These are phyloP conservation scores for Montipora sp. DNA, from an alignment of 64 coral and sea anemone species.

Conservation along the genomic window DNA sequence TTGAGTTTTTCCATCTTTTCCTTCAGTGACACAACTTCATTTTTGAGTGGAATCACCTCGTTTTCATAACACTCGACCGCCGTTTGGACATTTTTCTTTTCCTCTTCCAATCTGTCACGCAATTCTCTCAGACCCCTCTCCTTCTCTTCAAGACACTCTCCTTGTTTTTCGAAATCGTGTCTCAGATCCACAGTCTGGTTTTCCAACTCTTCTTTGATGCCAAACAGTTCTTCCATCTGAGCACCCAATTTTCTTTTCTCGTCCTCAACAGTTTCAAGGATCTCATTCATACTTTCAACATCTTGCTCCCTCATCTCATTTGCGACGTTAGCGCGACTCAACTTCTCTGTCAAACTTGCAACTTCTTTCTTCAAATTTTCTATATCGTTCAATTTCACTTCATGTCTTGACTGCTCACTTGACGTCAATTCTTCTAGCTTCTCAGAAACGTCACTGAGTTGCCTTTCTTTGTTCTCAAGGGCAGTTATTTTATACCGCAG, in stretches of 20 bases:
- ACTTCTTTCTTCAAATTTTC: slow-evolving; percentile 26
- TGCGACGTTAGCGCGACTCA: background rate
- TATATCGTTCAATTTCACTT: background rate
- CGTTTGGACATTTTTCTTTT: background rate
- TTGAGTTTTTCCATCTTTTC: slow-evolving; percentile 41
- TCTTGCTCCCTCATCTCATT: slow-evolving; percentile 34
- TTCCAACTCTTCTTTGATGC: background rate
- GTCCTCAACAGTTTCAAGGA: background rate
- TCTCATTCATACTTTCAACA: background rate
- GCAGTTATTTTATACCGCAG: background rate
- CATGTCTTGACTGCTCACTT: slow-evolving; percentile 34
- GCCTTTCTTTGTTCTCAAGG: slow-evolving; percentile 46
- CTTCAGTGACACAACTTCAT: slow-evolving; percentile 21
- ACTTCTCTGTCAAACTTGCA: slow-evolving; percentile 9
- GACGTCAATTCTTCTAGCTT: background rate
- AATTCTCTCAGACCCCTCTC: background rate
- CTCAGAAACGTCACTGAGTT: slow-evolving; percentile 17
- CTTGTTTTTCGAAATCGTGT: slow-evolving; percentile 3
- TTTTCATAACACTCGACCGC: slow-evolving; percentile 6
- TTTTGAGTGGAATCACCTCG: slow-evolving; percentile 30
- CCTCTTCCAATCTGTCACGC: slow-evolving; percentile 4
- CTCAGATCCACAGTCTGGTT: slow-evolving; percentile 24
- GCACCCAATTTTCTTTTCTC: slow-evolving; percentile 2
- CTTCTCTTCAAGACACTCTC: background rate
- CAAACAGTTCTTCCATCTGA: background rate